Conservation (phyloP, 2,113 vertebrate genomes). For the Paramisgurnus dabryanus region DNA sequence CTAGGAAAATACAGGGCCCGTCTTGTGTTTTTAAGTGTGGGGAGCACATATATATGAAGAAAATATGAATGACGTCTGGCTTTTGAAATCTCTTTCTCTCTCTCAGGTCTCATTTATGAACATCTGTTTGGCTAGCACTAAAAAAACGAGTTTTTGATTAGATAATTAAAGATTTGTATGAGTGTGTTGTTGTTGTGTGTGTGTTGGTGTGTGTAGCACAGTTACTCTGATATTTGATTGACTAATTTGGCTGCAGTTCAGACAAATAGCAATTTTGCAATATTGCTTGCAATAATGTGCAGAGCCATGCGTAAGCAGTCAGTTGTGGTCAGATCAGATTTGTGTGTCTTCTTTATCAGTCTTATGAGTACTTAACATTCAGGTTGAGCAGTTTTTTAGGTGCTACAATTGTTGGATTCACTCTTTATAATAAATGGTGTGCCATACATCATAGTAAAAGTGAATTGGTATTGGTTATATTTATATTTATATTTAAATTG, state of each 20-base stretch:
- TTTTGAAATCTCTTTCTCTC: neutral
- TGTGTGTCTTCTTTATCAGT: neutral
- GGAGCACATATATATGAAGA: neutral
- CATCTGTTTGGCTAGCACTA: neutral
- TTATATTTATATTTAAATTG: no score
- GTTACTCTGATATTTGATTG: slow-evolving; percentile 52
- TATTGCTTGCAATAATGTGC: neutral
- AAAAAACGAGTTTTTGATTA: neutral
- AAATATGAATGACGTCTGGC: neutral
- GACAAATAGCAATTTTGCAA: neutral
- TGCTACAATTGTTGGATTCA: neutral
- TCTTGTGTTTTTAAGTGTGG: neutral
- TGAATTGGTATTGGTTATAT: no score
- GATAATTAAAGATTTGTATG: neutral
- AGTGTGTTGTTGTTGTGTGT: slow-evolving; percentile 3
- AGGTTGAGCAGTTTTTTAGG: neutral
- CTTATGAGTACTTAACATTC: neutral
- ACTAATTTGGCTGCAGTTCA: slow-evolving; percentile 22
- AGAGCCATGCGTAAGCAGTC: neutral
- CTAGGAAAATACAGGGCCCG: neutral
- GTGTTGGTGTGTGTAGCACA: neutral
- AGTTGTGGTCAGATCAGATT: neutral
- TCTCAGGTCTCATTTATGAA: neutral
- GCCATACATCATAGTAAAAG: neutral
- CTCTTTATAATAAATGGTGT: neutral